A percentile compares a stretch with the other conserved stretches of the same genome.
Evolutionary conservation across 2,888 invertebrate genomes (phyloP).

Genomic region (Mayetiola destructor): DNA sequence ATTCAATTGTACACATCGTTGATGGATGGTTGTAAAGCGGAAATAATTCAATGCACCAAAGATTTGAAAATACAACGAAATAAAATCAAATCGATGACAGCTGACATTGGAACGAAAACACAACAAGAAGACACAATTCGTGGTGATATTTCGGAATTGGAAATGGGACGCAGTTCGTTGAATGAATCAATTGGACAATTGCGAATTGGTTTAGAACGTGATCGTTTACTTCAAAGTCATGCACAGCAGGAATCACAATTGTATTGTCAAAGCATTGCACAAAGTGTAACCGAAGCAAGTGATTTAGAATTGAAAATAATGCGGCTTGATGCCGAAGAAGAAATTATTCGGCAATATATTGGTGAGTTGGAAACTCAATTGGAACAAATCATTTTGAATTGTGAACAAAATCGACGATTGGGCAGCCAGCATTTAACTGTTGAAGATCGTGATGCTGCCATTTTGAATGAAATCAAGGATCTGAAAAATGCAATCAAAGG

Average conservation of each 20-base stretch:
- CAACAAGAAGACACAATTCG: background rate
- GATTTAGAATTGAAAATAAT: too few relatives aligned
- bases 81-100: background rate
- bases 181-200: background rate
- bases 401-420: conserved; percentile 3
- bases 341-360: background rate
- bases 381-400: background rate
- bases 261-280: too few relatives aligned
- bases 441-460: background rate
- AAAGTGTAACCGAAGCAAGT: background rate
- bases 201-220: too few relatives aligned
- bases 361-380: background rate
- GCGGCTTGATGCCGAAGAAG: background rate
- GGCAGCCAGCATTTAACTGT: background rate
- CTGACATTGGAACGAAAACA: too few relatives aligned
- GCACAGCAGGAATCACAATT: background rate
- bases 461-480: background rate
- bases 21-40: background rate
- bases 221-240: too few relatives aligned
- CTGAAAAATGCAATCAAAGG: background rate
- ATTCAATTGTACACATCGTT: background rate
- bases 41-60: background rate
- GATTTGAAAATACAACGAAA: background rate
- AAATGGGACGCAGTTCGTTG: background rate
- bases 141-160: too few relatives aligned